These are phyloP conservation scores for Chromobotia macracanthus DNA, from an alignment of 2,797 vertebrate genomes.

Conservation along the genomic window DNA sequence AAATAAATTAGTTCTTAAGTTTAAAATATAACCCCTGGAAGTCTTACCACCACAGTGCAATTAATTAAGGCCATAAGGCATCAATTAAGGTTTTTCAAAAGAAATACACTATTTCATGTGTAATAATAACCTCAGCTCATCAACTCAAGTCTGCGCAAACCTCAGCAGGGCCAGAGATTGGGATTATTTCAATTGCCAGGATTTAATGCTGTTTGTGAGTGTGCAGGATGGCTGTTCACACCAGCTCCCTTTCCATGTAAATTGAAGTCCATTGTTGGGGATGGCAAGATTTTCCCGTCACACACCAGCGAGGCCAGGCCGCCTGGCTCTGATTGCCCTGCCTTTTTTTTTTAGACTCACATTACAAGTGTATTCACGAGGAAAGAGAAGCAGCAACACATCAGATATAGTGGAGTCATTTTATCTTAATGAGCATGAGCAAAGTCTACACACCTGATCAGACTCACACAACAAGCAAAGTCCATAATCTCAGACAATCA, in stretches of 20 bases:
- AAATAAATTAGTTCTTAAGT: no score
- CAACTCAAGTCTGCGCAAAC: neutral
- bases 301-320: conserved; percentile 26
- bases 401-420: conserved; percentile 8
- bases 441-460: conserved; percentile 27
- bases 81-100: no score
- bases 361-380: neutral
- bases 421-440: conserved; percentile 31
- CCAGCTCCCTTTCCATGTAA: conserved; percentile 47
- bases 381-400: conserved; percentile 5
- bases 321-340: neutral
- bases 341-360: neutral
- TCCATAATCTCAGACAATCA: neutral
- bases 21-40: no score
- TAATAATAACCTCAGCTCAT: neutral
- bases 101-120: neutral
- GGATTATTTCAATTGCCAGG: neutral
- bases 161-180: neutral
- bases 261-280: conserved; percentile 50
- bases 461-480: neutral
- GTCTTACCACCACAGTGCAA: no score
- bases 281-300: conserved; percentile 22
- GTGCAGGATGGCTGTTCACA: neutral
- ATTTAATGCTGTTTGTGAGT: conserved; percentile 14
- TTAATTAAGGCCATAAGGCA: no score